These are phyloP conservation scores for Urophycis tenuis DNA, from an alignment of 2,797 vertebrate genomes.

Conservation along the genomic window DNA sequence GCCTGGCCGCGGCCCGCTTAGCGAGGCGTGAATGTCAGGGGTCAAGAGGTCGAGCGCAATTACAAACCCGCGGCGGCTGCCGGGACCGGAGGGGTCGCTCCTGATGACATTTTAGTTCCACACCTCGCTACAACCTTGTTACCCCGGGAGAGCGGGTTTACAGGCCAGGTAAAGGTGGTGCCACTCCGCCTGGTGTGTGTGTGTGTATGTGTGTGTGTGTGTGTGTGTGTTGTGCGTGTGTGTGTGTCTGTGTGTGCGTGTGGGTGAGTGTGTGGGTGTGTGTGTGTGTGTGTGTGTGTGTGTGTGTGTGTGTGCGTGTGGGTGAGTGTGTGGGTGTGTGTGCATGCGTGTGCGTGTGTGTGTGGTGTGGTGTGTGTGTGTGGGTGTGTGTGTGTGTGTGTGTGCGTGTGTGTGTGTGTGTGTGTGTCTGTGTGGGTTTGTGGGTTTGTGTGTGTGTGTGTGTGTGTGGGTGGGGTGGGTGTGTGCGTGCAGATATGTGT, in stretches of 20 bases:
- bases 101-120: constrained; percentile 1
- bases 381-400: background rate
- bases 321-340: background rate
- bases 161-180: background rate
- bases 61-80: background rate
- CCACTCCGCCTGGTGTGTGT: background rate
- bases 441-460: too few relatives aligned
- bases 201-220: background rate
- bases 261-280: background rate
- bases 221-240: too few relatives aligned
- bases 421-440: background rate
- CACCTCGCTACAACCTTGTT: background rate
- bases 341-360: background rate
- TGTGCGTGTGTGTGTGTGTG: too few relatives aligned
- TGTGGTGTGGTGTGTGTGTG: background rate
- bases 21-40: background rate
- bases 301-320: too few relatives aligned
- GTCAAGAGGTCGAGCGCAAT: background rate
- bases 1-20: background rate
- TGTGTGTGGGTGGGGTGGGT: too few relatives aligned
- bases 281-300: too few relatives aligned
- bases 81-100: background rate
- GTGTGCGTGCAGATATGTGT: background rate
- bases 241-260: background rate
- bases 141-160: background rate